Evolutionary conservation across 2,888 invertebrate genomes (phyloP).

Genomic region (Zelleria hepariella): DNA sequence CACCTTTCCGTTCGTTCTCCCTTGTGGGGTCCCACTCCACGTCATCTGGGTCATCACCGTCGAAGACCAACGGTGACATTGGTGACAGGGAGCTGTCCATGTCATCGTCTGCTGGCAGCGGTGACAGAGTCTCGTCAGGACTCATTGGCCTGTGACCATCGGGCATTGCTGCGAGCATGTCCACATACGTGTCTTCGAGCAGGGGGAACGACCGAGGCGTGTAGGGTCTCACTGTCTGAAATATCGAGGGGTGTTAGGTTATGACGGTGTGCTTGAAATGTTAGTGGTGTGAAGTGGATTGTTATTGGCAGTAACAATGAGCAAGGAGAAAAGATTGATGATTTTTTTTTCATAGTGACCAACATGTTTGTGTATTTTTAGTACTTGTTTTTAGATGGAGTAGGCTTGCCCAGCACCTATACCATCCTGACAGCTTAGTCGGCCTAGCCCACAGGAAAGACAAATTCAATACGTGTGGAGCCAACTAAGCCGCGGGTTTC

Average conservation of each 20-base stretch:
- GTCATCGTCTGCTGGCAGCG: conserved; percentile 17
- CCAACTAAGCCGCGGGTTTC: too few relatives aligned
- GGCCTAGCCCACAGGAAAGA: too few relatives aligned
- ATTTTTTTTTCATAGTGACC: too few relatives aligned
- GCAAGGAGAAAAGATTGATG: too few relatives aligned
- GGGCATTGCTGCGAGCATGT: conserved; percentile 80
- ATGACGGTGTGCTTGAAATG: conserved; percentile 13
- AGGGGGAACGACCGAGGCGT: conserved; percentile 84
- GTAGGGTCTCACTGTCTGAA: conserved; percentile 78
- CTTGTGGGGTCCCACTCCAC: conserved; percentile 81
- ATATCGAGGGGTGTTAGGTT: conserved; percentile 17
- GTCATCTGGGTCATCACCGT: conserved; percentile 89
- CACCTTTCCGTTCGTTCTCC: conserved; percentile 39
- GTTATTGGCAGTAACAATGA: background rate
- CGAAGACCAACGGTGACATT: conserved; percentile 48
- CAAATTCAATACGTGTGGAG: too few relatives aligned
- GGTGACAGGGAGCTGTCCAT: conserved; percentile 31
- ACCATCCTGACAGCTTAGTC: too few relatives aligned
- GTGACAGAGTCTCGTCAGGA: conserved; percentile 11
- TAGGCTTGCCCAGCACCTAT: too few relatives aligned
- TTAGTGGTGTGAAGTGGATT: conserved; percentile 7
- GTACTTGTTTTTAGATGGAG: too few relatives aligned
- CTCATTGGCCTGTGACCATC: conserved; percentile 64
- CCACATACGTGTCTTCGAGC: conserved; percentile 76
- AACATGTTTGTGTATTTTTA: too few relatives aligned